Percentiles rank a stretch among this genome's conserved stretches.
These are phyloP conservation scores for Scyliorhinus canicula DNA, from an alignment of 2,797 vertebrate species.

Conservation along the genomic window DNA sequence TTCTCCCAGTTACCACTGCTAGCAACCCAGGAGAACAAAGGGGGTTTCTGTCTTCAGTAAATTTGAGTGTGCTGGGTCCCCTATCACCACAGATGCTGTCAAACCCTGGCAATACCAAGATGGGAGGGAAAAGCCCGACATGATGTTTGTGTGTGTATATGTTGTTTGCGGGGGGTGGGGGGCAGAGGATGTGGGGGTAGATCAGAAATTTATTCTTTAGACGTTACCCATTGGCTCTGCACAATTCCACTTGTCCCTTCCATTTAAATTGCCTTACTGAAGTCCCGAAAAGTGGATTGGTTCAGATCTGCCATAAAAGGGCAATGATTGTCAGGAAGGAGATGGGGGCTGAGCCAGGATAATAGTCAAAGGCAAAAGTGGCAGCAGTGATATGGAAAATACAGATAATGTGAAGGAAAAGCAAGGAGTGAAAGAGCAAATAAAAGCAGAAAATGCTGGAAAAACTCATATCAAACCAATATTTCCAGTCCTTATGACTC, in stretches of 20 bases:
- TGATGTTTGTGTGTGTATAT: neutral
- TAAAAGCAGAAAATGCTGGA: too few relatives aligned
- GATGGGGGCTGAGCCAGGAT: neutral
- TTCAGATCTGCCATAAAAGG: neutral
- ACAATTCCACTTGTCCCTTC: neutral
- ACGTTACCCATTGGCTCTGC: neutral
- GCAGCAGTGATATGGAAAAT: neutral
- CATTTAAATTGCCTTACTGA: neutral
- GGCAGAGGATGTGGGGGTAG: too few relatives aligned
- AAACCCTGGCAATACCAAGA: neutral
- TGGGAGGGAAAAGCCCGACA: neutral
- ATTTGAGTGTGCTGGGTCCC: neutral
- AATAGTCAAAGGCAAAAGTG: neutral
- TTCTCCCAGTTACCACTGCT: neutral
- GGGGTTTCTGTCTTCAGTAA: neutral
- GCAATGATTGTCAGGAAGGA: neutral
- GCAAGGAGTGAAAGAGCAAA: neutral
- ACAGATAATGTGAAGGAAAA: neutral
- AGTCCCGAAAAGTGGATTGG: neutral
- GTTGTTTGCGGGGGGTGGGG: neutral
- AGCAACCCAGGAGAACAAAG: neutral
- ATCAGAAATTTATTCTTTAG: neutral
- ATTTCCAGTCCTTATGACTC: too few relatives aligned
- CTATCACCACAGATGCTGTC: neutral
- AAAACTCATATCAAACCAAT: too few relatives aligned